Conservation (phyloP, 2,113 vertebrate species). For the Heptranchias perlo region DNA sequence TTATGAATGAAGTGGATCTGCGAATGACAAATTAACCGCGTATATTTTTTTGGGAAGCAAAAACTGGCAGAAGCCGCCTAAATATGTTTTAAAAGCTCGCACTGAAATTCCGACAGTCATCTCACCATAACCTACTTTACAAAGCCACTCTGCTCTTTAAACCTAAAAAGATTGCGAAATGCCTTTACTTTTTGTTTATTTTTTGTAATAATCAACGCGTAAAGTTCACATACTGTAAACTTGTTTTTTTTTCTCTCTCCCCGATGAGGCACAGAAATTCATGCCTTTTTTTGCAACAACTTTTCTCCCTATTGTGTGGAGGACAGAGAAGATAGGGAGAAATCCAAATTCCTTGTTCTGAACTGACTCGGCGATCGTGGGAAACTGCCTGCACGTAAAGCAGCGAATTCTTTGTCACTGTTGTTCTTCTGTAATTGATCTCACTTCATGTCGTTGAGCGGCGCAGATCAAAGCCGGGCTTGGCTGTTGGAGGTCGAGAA, state of each 20-base stretch:
- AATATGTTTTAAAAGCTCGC: background rate
- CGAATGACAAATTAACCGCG: conserved; percentile 53
- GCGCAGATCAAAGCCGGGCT: conserved; percentile 67
- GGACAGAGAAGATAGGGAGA: conserved; percentile 44
- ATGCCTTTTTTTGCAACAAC: conserved; percentile 32
- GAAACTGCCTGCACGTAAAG: conserved; percentile 71
- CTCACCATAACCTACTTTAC: background rate
- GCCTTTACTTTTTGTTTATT: background rate
- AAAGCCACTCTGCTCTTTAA: background rate
- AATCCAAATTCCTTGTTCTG: conserved; percentile 50
- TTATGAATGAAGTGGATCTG: conserved; percentile 61
- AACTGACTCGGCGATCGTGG: conserved; percentile 67
- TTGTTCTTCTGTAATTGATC: conserved; percentile 77
- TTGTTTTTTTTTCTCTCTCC: background rate
- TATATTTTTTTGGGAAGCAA: no score
- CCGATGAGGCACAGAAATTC: background rate
- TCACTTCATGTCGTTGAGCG: conserved; percentile 62
- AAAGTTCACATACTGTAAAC: conserved; percentile 31
- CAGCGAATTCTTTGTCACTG: conserved; percentile 64
- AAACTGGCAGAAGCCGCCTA: no score
- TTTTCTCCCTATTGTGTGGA: conserved; percentile 44
- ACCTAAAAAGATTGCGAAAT: background rate
- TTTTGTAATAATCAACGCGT: background rate
- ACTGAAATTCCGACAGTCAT: background rate
- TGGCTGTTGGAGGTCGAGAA: conserved; percentile 62